Base-by-base conservation (phyloP, 2,797 vertebrate genomes). In the Argyrosomus regius region DNA sequence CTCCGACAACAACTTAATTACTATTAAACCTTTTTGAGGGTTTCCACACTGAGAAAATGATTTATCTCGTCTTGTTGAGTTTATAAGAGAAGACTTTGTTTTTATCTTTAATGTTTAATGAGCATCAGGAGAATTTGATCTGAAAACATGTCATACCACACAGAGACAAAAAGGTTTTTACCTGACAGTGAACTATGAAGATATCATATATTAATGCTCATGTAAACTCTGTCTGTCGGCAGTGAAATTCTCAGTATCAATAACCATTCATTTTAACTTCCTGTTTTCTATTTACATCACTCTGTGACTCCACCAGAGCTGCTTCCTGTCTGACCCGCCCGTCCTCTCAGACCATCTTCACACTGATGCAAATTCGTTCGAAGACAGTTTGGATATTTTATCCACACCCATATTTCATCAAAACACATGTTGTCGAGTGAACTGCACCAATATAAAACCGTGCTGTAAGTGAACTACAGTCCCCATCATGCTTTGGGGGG, bases 301-400 rank as follows among this genome's bases (percentile, higher is more conserved):
- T 12, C 16, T 1, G 5, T 16, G 73, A 45, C 63, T 67, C 24
- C 68, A 46, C 18, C 39, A 31, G 62, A 58, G 62, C 62, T 6
- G 45, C 62, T 67, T 75, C 72, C 72, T 66, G 62, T 66, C 45
- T 1, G 54, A 65, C 72, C 31, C 59, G 18, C 60, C 52, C 43
- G 12, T 49, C 56, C 46, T 60, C 43, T 49, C 62, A 7, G 5
- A 49, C 41, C 39, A 2, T 13, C 39, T 6, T 56, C 58, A 48
- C 43, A 28, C 39, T 62, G 31, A 43, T 48, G 28, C 56, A 39
- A 26, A 53, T 5, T 39, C 46, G 7, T n/a, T 0, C 6, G 10
- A 31, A 45, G 3, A 28, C 10, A n/a, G 3, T 41, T 17, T 3
- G 1, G 18, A 45, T 60, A 35, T 17, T 62, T 17, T 1, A 5